Evolutionary conservation across 1,140 invertebrate species (phyloP), one percentile per base, ranked within the genome.

Genomic region (Caenorhabditis inopinata): DNA sequence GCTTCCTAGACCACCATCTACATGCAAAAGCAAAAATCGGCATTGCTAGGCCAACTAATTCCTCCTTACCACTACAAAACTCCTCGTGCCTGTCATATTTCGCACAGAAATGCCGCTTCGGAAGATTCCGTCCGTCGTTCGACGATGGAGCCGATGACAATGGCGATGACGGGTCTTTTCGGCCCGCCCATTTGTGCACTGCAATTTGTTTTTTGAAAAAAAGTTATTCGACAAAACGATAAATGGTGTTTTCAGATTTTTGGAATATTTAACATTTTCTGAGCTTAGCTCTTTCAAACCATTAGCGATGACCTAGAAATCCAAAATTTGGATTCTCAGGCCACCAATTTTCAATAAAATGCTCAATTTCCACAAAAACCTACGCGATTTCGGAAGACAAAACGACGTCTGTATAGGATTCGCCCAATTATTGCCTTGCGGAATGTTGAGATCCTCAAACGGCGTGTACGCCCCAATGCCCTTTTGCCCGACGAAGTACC

Each of bases 401-500:
- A 83, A 38, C 4, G 51, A 45, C 18, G 53, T 73, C 2, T 83
- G 35, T 38, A 83, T 81, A 1, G 82, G 53, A 48, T 76, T 80
- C 14, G 82, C 82, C 82, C 82, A 83, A n/a, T 51, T 47, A 46
- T 83, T 83, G 5, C 82, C 82, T 9, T 74, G 21, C 11, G 82
- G 68, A 46, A 76, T 78, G 32, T 83, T 83, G 27, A 83, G 53
- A 16, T 91, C 88, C 87, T 92, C 91, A 81, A 90, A 87, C 4
- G 89, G 88, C 1, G 91, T 90, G 82, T 91, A 92, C 4, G 91
- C 91, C 25, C 88, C 83, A 18, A 91, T 90, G 5, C 91, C 80
- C 85, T 91, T 91, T 78, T 91, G 91, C 11, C 91, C 90, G 12
- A 92, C 88, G 86, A 92, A 90, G 82, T 90, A 91, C 91, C 91